Evolutionary conservation across 2,113 vertebrate species (phyloP), one percentile per base, ranked within the genome.

Genomic region (Meleagris gallopavo): DNA sequence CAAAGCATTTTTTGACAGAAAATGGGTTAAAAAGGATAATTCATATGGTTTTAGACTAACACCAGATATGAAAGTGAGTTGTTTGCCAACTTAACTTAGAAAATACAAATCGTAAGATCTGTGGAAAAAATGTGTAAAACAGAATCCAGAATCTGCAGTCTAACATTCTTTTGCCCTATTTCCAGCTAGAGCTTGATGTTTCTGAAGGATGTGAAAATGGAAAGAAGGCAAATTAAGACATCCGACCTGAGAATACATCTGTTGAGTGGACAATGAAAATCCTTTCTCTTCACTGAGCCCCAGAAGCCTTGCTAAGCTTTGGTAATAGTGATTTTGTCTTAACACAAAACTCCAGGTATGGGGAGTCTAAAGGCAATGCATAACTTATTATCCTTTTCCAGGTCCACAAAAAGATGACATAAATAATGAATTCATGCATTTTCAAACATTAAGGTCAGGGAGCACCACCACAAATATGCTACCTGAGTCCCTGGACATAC

Each of bases 281-380:
- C 10, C 50, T 82, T 77, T 52, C 16, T 48, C 27, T 89, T 86
- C 46, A 46, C 36, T 57, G 27, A 83, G 70, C 5, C n/a, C 32
- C 41, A 67, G 65, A 93, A 90, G 32, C 54, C 61, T 83, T 90
- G 41, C n/a, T 77, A 91, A 80, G 46, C 34, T 95, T 86, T 78
- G n/a, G 34, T 74, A 83, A 30, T 7, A 25, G 25, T 13, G 10
- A 6, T 43, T 86, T 43, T 86, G 20, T 27, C 69, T 80, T 55
- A 58, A 70, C 19, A 57, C 8, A 73, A 25, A 48, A 8, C 64
- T 94, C 70, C 85, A 89, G 64, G 55, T 86, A 54, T 2, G 7
- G 22, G 36, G 15, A 61, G 21, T 70, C 57, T 38, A 9, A 16
- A 43, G 22, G 36, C 19, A 66, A 5, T 58, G 32, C 9, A 32